Base-by-base conservation (phyloP, 2,888 invertebrate genomes). In the Drosophila atroscutellata region DNA sequence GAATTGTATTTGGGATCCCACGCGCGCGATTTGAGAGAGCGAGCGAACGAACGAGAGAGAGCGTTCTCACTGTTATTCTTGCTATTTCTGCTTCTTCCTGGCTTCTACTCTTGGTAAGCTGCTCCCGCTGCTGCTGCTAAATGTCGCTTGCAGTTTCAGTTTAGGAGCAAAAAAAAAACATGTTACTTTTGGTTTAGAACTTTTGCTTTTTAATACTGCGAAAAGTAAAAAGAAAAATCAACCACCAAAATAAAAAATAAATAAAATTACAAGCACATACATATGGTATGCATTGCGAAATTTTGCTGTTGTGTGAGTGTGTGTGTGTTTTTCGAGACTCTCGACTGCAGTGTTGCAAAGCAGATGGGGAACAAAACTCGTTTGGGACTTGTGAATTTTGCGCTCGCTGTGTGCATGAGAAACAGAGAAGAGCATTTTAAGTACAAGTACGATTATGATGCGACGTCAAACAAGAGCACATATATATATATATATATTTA, bases 121-220 rank as follows among this genome's bases (percentile, higher is more conserved):
- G 54, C 49, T 55, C 34, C 32, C 39, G 57, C 68, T 54, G 6
- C 26, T 61, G 66, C 54, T 62, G 64, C 60, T 65, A 69, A 49
- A 50, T 66, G 70, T 65, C 64, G 77, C 76, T 65, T 78, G 75
- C 76, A 72, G 65, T 82, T 86, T 79, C 51, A 37, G 57, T 64
- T 80, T 69, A 58, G 51, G 47, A 68, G 76, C 73, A 60, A 59
- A 81, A 71, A 70, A 76, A 75, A 65, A 59, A 78, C 62, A 63
- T 56, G 60, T 66, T 81, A 70, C 72, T 75, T 86, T 80, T 75
- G 70, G 62, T 64, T 83, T 72, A 77, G 80, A 82, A 86, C 85
- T 87, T 87, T 82, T 87, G 76, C 80, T 83, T 82, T 82, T 75
- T 64, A 88, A 75, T 82, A 66, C 65, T 68, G 63, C 60, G 45